A percentile compares a stretch with the other conserved stretches of the same genome.
Evolutionary conservation across 1,140 invertebrate genomes (phyloP).

Genomic region (Pemphigus obesinymphae): DNA sequence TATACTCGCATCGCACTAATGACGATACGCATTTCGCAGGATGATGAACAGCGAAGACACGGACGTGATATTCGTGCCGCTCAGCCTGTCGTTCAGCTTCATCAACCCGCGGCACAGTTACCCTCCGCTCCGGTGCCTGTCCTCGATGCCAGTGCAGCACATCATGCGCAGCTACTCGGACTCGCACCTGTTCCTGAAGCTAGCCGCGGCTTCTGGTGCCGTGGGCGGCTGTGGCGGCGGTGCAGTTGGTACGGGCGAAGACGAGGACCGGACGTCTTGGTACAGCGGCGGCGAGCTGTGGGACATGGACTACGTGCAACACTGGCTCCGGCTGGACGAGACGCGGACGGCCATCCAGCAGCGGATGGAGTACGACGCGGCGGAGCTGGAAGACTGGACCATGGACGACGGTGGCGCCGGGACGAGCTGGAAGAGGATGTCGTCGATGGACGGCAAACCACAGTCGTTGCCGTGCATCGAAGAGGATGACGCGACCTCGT

Average conservation of each 20-base stretch:
- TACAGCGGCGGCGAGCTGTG: conserved; percentile 58
- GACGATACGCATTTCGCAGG: neutral
- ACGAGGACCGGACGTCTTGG: conserved; percentile 52
- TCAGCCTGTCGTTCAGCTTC: conserved; percentile 59
- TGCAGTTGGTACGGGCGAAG: no score
- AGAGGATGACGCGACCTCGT: conserved; percentile 31
- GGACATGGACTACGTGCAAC: conserved; percentile 69
- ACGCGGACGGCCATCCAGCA: conserved; percentile 62
- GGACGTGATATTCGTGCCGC: conserved; percentile 64
- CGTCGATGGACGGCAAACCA: neutral
- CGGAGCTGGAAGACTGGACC: conserved; percentile 74
- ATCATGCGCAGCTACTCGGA: conserved; percentile 68
- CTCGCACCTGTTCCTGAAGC: conserved; percentile 65
- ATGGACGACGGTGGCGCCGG: conserved; percentile 51
- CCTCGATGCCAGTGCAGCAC: conserved; percentile 52
- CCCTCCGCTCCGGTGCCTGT: conserved; percentile 55
- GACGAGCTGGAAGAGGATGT: neutral
- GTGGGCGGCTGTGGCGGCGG: conserved; percentile 27
- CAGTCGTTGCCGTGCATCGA: conserved; percentile 43
- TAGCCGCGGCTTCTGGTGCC: conserved; percentile 53
- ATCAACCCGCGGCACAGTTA: conserved; percentile 65
- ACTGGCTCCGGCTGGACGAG: conserved; percentile 67
- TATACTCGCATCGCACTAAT: no score
- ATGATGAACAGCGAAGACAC: conserved; percentile 56
- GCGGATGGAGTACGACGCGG: conserved; percentile 67